Percentiles rank a stretch among this genome's conserved stretches.
Evolutionary conservation across 2,888 invertebrate genomes (phyloP).

Genomic region (Sminthurinus aureus): DNA sequence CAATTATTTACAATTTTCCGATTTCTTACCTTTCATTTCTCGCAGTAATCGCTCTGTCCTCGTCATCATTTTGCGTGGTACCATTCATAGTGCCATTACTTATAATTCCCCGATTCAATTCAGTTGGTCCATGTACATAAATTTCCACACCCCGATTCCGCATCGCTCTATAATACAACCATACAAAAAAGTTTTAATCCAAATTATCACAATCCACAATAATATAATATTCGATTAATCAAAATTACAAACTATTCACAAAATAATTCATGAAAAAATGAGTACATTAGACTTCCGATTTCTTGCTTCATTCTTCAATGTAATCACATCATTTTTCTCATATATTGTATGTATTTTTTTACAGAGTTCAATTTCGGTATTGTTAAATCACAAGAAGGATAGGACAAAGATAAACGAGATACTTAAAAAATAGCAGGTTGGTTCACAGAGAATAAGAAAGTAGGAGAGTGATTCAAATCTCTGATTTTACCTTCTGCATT

Average conservation of each 20-base stretch:
- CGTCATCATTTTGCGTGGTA: no score
- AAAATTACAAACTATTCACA: no score
- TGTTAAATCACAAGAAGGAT: background rate
- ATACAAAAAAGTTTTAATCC: background rate
- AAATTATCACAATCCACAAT: background rate
- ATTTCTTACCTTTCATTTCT: no score
- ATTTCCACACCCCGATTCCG: conserved; percentile 97
- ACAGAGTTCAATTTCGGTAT: no score
- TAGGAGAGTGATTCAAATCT: background rate
- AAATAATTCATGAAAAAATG: no score
- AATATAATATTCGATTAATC: background rate
- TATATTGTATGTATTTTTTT: no score
- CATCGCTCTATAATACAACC: conserved; percentile 79
- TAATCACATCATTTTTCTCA: no score
- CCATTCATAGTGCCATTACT: no score
- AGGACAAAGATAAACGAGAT: background rate
- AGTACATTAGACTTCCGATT: no score
- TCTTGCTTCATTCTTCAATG: no score
- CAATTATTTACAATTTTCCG: no score
- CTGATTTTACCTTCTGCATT: background rate
- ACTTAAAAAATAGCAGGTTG: background rate
- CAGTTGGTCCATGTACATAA: conserved; percentile 65
- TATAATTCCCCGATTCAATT: background rate
- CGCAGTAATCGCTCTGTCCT: no score
- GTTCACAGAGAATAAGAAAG: background rate